Base-by-base conservation (phyloP, 2,888 invertebrate species). In the Argyra leucocephala region DNA sequence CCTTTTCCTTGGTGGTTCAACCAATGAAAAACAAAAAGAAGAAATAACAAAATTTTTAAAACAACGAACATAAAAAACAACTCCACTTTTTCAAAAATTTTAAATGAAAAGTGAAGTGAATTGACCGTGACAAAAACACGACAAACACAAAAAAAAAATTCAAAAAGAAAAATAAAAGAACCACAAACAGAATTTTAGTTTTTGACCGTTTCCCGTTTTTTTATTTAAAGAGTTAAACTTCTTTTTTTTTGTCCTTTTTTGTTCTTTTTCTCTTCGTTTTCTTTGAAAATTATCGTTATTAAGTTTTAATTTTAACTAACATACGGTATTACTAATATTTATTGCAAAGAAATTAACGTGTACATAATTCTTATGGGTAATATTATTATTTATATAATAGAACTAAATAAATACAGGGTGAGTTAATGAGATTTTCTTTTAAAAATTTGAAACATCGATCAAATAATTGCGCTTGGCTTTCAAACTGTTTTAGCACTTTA, bases 41-140 rank as follows among this genome's bases (percentile, higher is more conserved):
- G 12, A n/a, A 31, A 31, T 4, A 6, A 31, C 31, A 31, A 31
- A 31, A 31, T 10, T 12, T 37, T 37, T 10, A 15, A 48, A 48
- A 48, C 18, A 12, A 48, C 15, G 18, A 48, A 9, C 12, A 12
- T 48, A 48, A 48, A 48, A 48, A 48, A 48, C 12, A 15, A 48
- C 48, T 48, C 18, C 18, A 7, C 31, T 31, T 31, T 7, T 7
- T 7, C 5, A 31, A 31, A 31, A 31, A 31, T 7, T 10, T 7
- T 10, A 31, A 31, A 48, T 48, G 48, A 48, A 48, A 48, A 48
- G 48, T 48, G 48, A 48, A 48, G 48, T 48, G 48, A 48, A 48
- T 15, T n/a, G 48, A 48, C 48, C 48, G 18, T 48, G 48, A 48
- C 12, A 48, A 18, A 48, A 48, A n/a, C 26, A n/a, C 26, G 12